Base-by-base conservation (phyloP, 1,140 invertebrate species). In the Diabrotica undecimpunctata region DNA sequence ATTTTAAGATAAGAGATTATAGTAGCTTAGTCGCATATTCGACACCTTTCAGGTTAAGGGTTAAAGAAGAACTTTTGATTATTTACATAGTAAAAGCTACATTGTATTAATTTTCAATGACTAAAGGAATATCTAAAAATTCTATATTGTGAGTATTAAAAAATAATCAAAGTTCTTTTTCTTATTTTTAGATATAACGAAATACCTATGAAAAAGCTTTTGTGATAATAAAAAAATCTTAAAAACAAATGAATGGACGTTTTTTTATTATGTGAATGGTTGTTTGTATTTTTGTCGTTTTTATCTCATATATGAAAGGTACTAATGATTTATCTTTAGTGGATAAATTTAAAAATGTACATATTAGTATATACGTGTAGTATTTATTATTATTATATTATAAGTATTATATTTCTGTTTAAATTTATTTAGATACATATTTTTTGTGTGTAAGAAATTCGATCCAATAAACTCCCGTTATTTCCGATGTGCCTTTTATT, bases 251-350 rank as follows among this genome's bases (percentile, higher is more conserved):
- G 57, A 41, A 59, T 59, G 57, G 57, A 59, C 41, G 57, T 59
- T 59, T 46, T 59, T 59, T 59, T 59, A 59, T 59, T 59, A 59
- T 41, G 57, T 41, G 57, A 59, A 39, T 59, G 57, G 46, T 39
- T 25, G 25, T 25, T 25, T 59, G 57, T 59, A 59, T 39, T 59
- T 59, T 59, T 59, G 14, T n/a, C 7, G 13, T 59, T 59, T 59
- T 39, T 59, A 35, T 55, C 25, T 59, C 38, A 41, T 11, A 12
- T n/a, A 59, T 13, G 54, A 59, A 59, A 59, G 57, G 57, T 59
- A 59, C 57, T 59, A 59, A 59, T 41, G 11, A 35, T 50, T 46
- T 59, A 11, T 56, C 11, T 56, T n/a, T 59, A 25, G 14, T 59
- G 46, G 5, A 59, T 59, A 59, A 59, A 59, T 38, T 59, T 5